Conservation (phyloP, 1,140 invertebrate species). For the Zaprionus lachaisei region DNA sequence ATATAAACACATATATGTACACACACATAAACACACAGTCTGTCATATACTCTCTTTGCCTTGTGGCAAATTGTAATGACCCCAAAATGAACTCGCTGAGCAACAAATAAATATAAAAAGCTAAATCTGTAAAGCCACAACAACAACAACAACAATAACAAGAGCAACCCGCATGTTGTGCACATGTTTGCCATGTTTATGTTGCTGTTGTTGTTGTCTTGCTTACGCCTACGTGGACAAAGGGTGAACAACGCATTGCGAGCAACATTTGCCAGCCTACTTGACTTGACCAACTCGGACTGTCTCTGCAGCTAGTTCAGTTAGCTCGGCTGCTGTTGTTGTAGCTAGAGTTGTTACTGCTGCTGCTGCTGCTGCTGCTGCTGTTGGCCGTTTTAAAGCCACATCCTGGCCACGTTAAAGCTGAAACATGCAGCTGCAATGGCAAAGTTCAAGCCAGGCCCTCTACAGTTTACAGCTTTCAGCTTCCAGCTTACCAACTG, state of each 20-base stretch:
- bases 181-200: conserved; percentile 11
- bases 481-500: conserved; percentile 47
- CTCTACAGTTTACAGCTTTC: conserved; percentile 37
- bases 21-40: neutral
- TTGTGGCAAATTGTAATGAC: conserved; percentile 52
- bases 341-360: neutral
- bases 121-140: conserved; percentile 1
- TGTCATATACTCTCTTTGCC: neutral
- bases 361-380: conserved; percentile 2
- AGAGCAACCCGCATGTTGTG: neutral
- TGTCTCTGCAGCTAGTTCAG: neutral
- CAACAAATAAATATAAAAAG: conserved; percentile 31
- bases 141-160: neutral
- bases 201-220: conserved; percentile 9
- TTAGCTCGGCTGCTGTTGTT: neutral
- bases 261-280: neutral
- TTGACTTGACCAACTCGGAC: neutral
- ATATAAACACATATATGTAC: neutral
- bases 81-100: conserved; percentile 62
- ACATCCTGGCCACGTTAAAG: conserved; percentile 41
- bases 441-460: conserved; percentile 44
- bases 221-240: conserved; percentile 28
- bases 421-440: neutral
- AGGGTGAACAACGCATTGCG: conserved; percentile 33
- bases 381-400: conserved; percentile 29